phyloP scores from a whole-genome alignment of 2,888 invertebrate genomes.

The Ceraclea dissimilis region DNA sequence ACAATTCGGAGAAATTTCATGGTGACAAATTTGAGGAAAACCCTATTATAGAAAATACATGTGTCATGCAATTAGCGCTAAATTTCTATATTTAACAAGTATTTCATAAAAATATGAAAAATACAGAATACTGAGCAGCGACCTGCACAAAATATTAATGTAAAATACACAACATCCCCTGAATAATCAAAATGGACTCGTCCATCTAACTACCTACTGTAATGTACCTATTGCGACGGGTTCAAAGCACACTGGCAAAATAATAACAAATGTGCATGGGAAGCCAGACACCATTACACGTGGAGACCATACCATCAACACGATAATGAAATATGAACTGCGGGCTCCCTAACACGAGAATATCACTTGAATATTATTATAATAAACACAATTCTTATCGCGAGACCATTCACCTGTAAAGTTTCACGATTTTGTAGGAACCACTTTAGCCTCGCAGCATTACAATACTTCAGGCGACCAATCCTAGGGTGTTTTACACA shows the following conservation, averaged over 20 bases:
- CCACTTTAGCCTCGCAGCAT: conserved; percentile 30
- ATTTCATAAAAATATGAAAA: no score
- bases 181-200: conserved; percentile 39
- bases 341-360: not conserved
- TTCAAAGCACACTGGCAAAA: conserved; percentile 62
- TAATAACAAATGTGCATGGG: conserved; percentile 64
- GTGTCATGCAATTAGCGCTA: no score
- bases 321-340: not conserved
- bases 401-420: conserved; percentile 24
- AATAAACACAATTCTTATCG: conserved; percentile 24
- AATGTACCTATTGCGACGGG: conserved; percentile 36
- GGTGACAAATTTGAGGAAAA: no score
- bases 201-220: conserved; percentile 30
- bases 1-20: no score
- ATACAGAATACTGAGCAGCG: no score
- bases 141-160: no score
- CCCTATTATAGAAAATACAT: no score
- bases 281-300: conserved; percentile 47
- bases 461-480: conserved; percentile 4
- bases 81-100: no score
- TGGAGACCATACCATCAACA: conserved; percentile 29
- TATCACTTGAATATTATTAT: not conserved
- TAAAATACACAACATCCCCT: conserved; percentile 12
- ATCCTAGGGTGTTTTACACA: not conserved
- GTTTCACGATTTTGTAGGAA: conserved; percentile 22